Conservation (phyloP, 2,797 vertebrate genomes). For the Pangasius djambal region DNA sequence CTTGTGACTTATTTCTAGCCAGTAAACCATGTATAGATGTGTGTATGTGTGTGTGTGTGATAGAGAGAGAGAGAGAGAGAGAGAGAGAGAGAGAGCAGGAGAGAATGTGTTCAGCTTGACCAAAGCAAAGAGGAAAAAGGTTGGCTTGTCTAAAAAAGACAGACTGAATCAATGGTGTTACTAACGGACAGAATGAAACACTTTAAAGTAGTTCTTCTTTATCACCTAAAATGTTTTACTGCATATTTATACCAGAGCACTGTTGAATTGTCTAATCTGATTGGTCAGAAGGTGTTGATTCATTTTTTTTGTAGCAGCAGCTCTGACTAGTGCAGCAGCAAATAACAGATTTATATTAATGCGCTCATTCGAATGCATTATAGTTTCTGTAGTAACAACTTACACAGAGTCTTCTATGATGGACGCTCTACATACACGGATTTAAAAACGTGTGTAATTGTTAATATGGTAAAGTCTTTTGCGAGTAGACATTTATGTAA, state of each 20-base stretch:
- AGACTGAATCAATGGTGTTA: not conserved
- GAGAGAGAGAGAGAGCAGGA: not conserved
- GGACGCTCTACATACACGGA: not conserved
- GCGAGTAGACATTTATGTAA: not conserved
- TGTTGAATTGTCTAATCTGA: not conserved
- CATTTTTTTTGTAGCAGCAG: not conserved
- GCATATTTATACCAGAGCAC: not conserved
- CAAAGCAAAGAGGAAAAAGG: not conserved
- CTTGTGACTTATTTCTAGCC: slow-evolving; percentile 44
- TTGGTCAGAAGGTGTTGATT: not conserved
- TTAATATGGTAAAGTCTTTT: not conserved
- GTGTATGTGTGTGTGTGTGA: not conserved
- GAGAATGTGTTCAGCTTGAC: not conserved
- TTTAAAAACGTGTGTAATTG: not conserved
- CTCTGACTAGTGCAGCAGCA: not conserved
- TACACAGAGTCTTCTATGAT: not conserved
- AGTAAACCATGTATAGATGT: slow-evolving; percentile 38
- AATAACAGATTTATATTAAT: not conserved
- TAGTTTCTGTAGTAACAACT: not conserved
- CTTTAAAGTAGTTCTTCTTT: not conserved
- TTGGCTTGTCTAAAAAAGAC: not conserved
- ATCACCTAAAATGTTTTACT: not conserved
- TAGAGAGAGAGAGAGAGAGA: not conserved
- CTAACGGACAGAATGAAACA: not conserved
- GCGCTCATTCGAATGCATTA: not conserved